Evolutionary conservation across 2,888 invertebrate species (phyloP), one percentile per base, ranked within the genome.

Genomic region (Oscheius sp.): DNA sequence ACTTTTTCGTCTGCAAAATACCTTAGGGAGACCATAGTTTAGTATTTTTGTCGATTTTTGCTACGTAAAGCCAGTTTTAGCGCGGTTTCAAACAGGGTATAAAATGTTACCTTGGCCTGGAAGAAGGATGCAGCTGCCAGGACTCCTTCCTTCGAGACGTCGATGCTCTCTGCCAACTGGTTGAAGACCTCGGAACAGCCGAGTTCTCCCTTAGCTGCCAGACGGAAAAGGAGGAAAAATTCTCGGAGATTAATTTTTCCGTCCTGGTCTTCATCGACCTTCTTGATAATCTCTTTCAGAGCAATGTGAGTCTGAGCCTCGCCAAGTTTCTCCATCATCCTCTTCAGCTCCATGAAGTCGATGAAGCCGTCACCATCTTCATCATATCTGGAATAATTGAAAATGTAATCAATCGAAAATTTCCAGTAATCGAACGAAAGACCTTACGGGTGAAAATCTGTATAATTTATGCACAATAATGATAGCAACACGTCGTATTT

Each of bases 241-340:
- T 97, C 96, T 88, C 96, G 93, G 90, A 96, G 96, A 85, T 94
- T 95, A 86, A 97, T 94, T 89, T 90, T 90, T 29, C 88, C 88
- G 82, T 91, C 91, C 50, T 89, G 73, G 76, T 91, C 91, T 79
- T 91, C 91, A 79, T 91, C 91, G 21, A 90, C 83, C 77, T 93
- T 92, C 72, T 78, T 79, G 87, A 97, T 97, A 96, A 97, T 96
- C 51, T 93, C 93, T 90, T 97, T 97, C 37, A 97, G 92, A 0
- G 95, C 95, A 71, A 97, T 92, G 90, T 97, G 96, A 0, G 97
- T 97, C 91, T 97, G 97, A 13, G 97, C 96, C 1, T 95, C 96
- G 10, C 95, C 95, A 73, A 97, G 91, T 77, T 94, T 93, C 90
- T 97, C 97, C 96, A 96, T 96, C 96, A 96, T 96, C 37, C 94